These are phyloP conservation scores for Callipepla californica DNA, from an alignment of 2,113 vertebrate genomes.

Conservation along the genomic window DNA sequence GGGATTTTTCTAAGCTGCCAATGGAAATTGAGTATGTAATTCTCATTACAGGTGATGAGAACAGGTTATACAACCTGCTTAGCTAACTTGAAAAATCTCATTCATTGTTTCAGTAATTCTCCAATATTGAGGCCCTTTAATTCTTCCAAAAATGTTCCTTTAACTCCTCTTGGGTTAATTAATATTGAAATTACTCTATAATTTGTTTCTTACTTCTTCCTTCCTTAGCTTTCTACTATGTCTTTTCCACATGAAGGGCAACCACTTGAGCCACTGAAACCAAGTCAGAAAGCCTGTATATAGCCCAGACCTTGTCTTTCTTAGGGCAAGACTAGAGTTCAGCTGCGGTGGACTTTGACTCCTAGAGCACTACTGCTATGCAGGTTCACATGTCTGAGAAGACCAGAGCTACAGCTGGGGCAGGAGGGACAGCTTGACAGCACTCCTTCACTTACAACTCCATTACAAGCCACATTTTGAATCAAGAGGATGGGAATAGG, in stretches of 20 bases:
- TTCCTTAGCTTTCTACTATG: background rate
- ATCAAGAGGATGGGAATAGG: background rate
- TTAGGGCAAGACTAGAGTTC: background rate
- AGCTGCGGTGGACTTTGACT: background rate
- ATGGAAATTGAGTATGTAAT: background rate
- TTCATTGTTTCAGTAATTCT: background rate
- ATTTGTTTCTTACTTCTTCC: background rate
- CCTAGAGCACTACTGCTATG: background rate
- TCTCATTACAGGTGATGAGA: background rate
- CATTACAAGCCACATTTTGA: background rate
- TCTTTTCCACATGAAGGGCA: background rate
- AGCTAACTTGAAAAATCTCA: conserved; percentile 33
- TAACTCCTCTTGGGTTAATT: background rate
- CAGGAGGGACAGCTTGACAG: background rate
- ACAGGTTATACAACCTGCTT: background rate
- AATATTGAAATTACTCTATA: background rate
- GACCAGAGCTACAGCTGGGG: background rate
- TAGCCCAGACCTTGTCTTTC: background rate
- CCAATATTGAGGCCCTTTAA: background rate
- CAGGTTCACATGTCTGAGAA: background rate
- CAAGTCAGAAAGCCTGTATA: background rate
- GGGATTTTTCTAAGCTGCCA: background rate
- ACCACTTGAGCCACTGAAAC: background rate
- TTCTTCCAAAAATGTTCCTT: background rate
- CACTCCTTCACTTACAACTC: background rate